Evolutionary conservation across 2,113 vertebrate species (phyloP), one percentile per base, ranked within the genome.

Genomic region (Phylloscopus trochiloides): DNA sequence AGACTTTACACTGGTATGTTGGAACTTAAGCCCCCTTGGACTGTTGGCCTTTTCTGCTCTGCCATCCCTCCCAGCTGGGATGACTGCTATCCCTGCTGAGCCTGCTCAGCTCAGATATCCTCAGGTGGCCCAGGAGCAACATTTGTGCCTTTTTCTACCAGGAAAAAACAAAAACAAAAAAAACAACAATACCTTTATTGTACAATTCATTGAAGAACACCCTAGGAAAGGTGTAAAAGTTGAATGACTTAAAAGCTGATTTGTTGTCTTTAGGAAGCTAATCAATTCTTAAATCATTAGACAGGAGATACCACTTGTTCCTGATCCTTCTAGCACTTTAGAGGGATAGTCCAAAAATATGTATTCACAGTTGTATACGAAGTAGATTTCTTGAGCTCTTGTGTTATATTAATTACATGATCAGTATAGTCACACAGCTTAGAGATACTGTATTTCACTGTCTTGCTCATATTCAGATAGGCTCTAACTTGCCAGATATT

Each of bases 401-500:
- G 7, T 42, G 28, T 70, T 92, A 10, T 31, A 12, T 79, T 88
- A 58, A 92, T 84, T 88, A 36, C 32, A 31, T 19, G 28, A 62
- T 94, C 82, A 82, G 81, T 89, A 24, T 55, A 72, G 54, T 95
- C 89, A 86, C 51, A 48, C 47, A 76, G 72, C 86, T 93, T 78
- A 59, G 77, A 92, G 63, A 86, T 90, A 94, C 88, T 97, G 87
- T 92, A 89, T 87, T 96, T 93, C 59, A 72, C 96, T 79, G 71
- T 88, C 94, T 96, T 84, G 73, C 85, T 88, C 86, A 55, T 86
- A 90, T 93, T 78, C 87, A 95, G 91, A 82, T 79, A 91, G 47
- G 78, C 73, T 67, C 36, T 67, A 83, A 85, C 91, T 97, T 97
- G 96, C 96, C 92, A 97, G 93, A 97, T 79, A 81, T 59, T 34